A percentile compares a stretch with the other conserved stretches of the same genome.
Evolutionary conservation across 2,797 vertebrate species (phyloP).

Genomic region (Chiroxiphia lanceolata): DNA sequence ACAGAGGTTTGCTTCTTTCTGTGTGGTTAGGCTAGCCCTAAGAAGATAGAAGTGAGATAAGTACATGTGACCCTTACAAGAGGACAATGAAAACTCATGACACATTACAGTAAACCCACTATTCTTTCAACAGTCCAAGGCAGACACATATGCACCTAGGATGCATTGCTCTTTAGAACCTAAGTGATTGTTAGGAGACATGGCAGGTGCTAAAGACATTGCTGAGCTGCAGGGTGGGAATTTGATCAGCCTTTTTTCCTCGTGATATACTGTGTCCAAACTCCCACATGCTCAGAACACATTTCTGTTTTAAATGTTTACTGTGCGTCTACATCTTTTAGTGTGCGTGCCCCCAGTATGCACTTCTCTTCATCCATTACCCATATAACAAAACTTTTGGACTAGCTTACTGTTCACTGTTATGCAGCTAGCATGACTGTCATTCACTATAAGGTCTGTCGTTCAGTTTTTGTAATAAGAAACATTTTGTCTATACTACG

Average conservation of each 20-base stretch:
- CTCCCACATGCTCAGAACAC: neutral
- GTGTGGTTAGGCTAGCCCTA: neutral
- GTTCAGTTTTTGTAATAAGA: neutral
- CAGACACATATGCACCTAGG: neutral
- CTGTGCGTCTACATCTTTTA: neutral
- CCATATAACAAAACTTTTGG: neutral
- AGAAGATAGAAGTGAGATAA: neutral
- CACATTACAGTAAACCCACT: neutral
- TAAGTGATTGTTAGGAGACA: neutral
- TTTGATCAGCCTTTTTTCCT: neutral
- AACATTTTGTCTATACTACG: neutral
- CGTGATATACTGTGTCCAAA: neutral
- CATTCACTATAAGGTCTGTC: neutral
- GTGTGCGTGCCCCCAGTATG: rapidly evolving
- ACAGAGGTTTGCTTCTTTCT: neutral
- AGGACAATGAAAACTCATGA: neutral
- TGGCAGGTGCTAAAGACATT: neutral
- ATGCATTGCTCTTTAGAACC: neutral
- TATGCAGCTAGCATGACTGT: neutral
- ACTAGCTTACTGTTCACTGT: neutral
- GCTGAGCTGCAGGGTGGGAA: neutral
- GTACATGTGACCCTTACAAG: neutral
- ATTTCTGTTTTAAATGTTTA: neutral
- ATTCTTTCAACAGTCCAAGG: neutral
- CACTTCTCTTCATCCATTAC: neutral